Evolutionary conservation across 2,888 invertebrate genomes (phyloP), one percentile per base, ranked within the genome.

Genomic region (Philaethria dido): DNA sequence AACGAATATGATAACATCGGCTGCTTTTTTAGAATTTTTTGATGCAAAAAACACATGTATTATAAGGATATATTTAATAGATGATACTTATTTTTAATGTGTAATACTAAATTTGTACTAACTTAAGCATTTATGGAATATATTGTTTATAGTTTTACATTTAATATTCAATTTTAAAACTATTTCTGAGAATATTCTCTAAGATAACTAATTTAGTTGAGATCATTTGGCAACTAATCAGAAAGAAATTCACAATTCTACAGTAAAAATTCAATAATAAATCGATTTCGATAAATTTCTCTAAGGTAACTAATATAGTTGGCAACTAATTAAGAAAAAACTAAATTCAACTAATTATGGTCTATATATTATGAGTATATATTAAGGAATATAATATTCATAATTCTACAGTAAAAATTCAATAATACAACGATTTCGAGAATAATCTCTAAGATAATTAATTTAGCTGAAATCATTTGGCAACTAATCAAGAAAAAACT

Each of bases 21-120:
- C 57, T 42, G 57, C 57, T 55, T 18, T 16, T 57, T 11, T n/a
- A 13, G 8, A 11, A 14, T 20, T 57, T 52, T n/a, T 57, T 22
- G 42, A 42, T 57, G 22, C 57, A 42, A 57, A 25, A 5, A 16
- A 57, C 14, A 22, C 9, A 4, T 42, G 42, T 42, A 20, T 18
- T 20, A n/a, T 18, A 29, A 36, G 5, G 13, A 22, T 22, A 42
- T 11, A 42, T 42, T 22, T 42, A n/a, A n/a, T 22, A 13, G 20
- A 20, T 55, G 36, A 20, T 8, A 39, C 36, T 18, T 20, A 57
- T 14, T 22, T 42, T 57, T n/a, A n/a, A n/a, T n/a, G n/a, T n/a
- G n/a, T 55, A 42, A 57, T 57, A 39, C 8, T 8, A 22, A 57
- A 57, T 42, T 3, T 47, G 11, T 13, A 25, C 20, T 57, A 42